A percentile compares a stretch with the other conserved stretches of the same genome.
Evolutionary conservation across 2,113 vertebrate species (phyloP).

Genomic region (Oophaga pumilio): DNA sequence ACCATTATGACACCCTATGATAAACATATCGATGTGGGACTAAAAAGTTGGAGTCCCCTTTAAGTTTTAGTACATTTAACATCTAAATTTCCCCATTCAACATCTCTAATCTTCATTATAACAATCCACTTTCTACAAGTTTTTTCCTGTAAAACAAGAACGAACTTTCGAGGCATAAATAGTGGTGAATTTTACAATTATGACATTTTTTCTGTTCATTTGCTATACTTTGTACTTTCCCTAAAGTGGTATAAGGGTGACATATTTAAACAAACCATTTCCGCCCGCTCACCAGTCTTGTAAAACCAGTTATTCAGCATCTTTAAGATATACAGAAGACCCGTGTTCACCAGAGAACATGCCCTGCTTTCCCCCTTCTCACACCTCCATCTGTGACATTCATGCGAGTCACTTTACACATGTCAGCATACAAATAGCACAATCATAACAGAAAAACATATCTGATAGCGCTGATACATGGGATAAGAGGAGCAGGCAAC

Average conservation of each 20-base stretch:
- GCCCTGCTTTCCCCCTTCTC: slow-evolving; percentile 50
- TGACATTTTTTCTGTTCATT: not conserved
- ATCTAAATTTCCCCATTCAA: not conserved
- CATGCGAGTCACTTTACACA: slow-evolving; percentile 70
- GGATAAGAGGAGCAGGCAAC: not conserved
- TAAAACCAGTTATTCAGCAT: slow-evolving; percentile 74
- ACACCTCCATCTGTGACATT: slow-evolving; percentile 63
- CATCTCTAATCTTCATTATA: not conserved
- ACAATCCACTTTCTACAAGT: not conserved
- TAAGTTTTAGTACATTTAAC: not conserved
- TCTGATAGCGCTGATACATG: not conserved
- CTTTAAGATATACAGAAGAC: slow-evolving; percentile 9
- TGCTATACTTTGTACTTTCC: not conserved
- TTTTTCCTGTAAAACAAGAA: not conserved
- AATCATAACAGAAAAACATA: slow-evolving; percentile 4
- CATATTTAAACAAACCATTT: slow-evolving; percentile 62
- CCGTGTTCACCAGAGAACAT: slow-evolving; percentile 25
- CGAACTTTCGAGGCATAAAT: not conserved
- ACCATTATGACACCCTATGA: not conserved
- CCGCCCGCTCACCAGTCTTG: slow-evolving; percentile 71
- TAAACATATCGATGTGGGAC: not conserved
- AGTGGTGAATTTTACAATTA: not conserved
- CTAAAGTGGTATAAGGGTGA: slow-evolving; percentile 35
- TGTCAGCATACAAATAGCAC: slow-evolving; percentile 66
- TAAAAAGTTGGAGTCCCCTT: not conserved